phyloP scores from a whole-genome alignment of 2,113 vertebrate species.

The Microtus ochrogaster region DNA sequence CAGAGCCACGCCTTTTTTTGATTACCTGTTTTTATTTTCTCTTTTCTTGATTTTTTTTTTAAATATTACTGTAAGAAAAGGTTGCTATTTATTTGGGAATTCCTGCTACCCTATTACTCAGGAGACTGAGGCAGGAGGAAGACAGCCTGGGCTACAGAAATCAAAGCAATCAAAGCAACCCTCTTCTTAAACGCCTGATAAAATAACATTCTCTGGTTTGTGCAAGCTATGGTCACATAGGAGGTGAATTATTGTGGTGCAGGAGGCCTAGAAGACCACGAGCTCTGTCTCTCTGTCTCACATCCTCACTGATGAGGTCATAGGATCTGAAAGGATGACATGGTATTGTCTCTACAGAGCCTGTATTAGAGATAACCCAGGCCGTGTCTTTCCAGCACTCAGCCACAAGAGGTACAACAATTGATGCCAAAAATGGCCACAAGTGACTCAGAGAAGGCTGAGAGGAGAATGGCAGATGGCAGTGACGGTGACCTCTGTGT shows the following conservation, averaged over 20 bases:
- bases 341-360: background rate
- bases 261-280: background rate
- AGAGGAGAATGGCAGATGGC: background rate
- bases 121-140: background rate
- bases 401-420: background rate
- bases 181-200: background rate
- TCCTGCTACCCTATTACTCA: background rate
- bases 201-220: background rate
- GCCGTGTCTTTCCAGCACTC: background rate
- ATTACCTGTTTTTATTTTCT: background rate
- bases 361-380: background rate
- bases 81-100: background rate
- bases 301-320: background rate
- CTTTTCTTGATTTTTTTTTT: background rate
- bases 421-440: background rate
- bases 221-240: background rate
- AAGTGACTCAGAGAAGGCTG: background rate
- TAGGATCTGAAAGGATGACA: background rate
- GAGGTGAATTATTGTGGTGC: background rate
- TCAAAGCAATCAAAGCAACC: background rate
- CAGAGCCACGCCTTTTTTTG: background rate
- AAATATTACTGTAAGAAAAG: too few species aligned
- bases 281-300: background rate
- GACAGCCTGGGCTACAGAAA: background rate
- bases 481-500: background rate